Percentiles rank a stretch among this genome's conserved stretches.
Conservation (phyloP, 2,113 vertebrate genomes). For the Toxostoma redivivum region DNA sequence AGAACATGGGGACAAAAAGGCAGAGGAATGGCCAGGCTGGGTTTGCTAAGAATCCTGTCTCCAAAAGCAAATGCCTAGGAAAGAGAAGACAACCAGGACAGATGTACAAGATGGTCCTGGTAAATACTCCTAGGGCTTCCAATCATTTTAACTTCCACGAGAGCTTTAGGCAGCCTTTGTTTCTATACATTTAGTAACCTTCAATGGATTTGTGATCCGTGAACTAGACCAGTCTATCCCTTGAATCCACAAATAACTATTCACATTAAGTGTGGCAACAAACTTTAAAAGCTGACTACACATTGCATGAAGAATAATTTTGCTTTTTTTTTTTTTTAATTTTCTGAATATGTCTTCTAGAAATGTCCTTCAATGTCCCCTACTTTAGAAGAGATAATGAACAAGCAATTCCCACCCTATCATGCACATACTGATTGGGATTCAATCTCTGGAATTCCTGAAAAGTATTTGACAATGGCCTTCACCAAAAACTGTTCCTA, state of each 20-base stretch:
- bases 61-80: neutral
- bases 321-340: neutral
- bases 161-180: neutral
- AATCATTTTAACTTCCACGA: neutral
- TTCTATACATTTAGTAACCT: neutral
- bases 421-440: neutral
- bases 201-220: neutral
- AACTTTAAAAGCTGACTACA: neutral
- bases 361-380: neutral
- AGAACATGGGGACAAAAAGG: neutral
- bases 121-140: neutral
- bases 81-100: neutral
- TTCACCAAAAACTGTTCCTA: neutral
- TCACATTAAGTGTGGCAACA: neutral
- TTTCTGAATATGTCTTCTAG: neutral
- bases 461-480: neutral
- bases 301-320: neutral
- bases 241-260: neutral
- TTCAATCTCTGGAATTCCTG: neutral
- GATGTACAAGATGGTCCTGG: neutral
- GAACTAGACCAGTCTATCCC: neutral
- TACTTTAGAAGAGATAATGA: neutral
- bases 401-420: neutral
- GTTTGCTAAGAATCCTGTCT: neutral
- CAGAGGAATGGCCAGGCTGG: neutral